Percentiles rank a stretch among this genome's conserved stretches.
These are phyloP conservation scores for Dynastes maya DNA, from an alignment of 2,888 invertebrate genomes.

Conservation along the genomic window DNA sequence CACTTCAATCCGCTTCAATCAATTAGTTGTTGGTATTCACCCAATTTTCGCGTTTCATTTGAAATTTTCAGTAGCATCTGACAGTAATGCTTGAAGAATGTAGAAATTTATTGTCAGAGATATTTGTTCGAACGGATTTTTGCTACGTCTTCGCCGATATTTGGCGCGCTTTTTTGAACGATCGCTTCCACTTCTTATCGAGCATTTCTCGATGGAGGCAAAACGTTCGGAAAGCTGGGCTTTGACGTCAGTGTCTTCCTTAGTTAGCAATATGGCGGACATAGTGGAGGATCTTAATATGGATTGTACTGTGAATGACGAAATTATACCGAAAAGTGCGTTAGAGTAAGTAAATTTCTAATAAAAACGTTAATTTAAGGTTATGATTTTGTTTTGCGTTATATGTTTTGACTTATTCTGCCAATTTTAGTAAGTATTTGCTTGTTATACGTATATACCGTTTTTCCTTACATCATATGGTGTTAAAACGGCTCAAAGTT, in stretches of 20 bases:
- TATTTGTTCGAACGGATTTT: too few species aligned
- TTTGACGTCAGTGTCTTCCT: conserved; percentile 48
- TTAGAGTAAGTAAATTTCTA: conserved; percentile 67
- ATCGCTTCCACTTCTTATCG: not conserved
- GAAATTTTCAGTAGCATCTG: conserved; percentile 46
- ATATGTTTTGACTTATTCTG: too few species aligned
- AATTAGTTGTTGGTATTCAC: not conserved
- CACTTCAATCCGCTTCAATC: too few species aligned
- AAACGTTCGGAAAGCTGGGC: conserved; percentile 28
- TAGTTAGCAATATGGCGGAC: conserved; percentile 64
- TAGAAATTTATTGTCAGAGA: too few species aligned
- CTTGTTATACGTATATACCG: too few species aligned
- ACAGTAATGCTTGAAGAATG: conserved; percentile 5
- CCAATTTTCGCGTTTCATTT: conserved; percentile 10
- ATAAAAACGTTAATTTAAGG: not conserved
- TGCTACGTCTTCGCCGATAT: not conserved
- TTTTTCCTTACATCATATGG: too few species aligned
- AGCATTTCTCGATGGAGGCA: conserved; percentile 36
- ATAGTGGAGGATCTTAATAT: conserved; percentile 65
- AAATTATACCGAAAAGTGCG: conserved; percentile 66
- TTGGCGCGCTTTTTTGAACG: conserved; percentile 49
- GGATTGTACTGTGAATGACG: conserved; percentile 65
- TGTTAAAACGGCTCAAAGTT: too few species aligned
- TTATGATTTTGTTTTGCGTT: too few species aligned
- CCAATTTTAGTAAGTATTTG: too few species aligned